Evolutionary conservation across 2,797 vertebrate species (phyloP).

Genomic region (Phylloscopus collybita): DNA sequence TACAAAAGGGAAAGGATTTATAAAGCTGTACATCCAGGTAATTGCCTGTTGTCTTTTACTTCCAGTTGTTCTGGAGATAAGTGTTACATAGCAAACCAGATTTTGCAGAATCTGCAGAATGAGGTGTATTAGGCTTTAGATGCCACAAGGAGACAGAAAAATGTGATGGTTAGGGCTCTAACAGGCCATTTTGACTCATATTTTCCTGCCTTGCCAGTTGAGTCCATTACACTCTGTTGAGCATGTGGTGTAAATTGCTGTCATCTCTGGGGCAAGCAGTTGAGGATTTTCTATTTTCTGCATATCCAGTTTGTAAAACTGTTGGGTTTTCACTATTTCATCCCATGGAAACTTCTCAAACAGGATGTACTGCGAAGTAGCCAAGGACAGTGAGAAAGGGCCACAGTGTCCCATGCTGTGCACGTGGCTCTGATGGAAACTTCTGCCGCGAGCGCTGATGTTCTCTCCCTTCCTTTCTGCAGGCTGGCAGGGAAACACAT

Average conservation of each 20-base stretch:
- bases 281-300: not conserved
- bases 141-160: not conserved
- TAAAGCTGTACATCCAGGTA: not conserved
- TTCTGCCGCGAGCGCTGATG: rapidly evolving
- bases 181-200: not conserved
- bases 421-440: not conserved
- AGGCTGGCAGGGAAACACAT: not conserved
- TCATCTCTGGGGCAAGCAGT: not conserved
- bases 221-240: not conserved
- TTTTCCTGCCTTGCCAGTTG: not conserved
- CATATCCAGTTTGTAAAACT: not conserved
- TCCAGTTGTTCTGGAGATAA: not conserved
- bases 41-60: not conserved
- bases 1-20: not conserved
- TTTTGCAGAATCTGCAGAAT: not conserved
- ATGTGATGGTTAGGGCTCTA: not conserved
- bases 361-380: not conserved
- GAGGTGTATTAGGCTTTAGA: not conserved
- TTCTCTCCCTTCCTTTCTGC: not conserved
- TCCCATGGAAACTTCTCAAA: not conserved
- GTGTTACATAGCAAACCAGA: not conserved
- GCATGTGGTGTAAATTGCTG: rapidly evolving
- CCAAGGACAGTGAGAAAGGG: not conserved
- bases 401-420: not conserved
- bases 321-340: not conserved